Percentiles rank a stretch among this genome's conserved stretches.
Evolutionary conservation across 2,113 vertebrate species (phyloP).

Genomic region (Notiomystis cincta): DNA sequence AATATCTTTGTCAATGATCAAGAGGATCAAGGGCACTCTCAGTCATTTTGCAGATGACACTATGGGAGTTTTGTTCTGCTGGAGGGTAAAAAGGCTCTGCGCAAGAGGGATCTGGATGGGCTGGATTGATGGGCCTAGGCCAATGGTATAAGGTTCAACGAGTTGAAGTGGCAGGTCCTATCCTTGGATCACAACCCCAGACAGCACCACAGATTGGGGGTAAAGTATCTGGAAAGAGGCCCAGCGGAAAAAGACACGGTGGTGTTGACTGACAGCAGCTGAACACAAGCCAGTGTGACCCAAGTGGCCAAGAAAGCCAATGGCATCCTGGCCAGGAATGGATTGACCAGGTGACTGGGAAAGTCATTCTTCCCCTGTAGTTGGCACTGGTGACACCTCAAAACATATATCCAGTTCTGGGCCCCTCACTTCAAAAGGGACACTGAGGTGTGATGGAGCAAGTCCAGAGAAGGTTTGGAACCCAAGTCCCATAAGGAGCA

Average conservation of each 20-base stretch:
- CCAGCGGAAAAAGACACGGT: rapidly evolving
- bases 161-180: background rate
- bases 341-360: background rate
- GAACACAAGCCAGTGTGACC: background rate
- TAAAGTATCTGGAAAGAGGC: background rate
- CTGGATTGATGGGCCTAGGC: background rate
- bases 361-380: background rate
- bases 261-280: background rate
- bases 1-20: rapidly evolving
- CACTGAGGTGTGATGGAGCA: background rate
- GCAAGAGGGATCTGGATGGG: background rate
- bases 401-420: background rate
- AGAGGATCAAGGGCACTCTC: background rate
- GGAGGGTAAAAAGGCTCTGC: background rate
- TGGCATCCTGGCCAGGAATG: background rate
- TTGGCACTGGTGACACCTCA: background rate
- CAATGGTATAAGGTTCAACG: background rate
- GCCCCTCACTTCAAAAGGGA: background rate
- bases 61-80: background rate
- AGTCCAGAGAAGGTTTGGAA: background rate
- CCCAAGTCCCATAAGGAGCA: background rate
- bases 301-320: background rate
- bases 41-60: background rate
- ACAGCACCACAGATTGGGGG: background rate
- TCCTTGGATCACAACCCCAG: background rate